These are phyloP conservation scores for Himalopsyche phryganea DNA, from an alignment of 1,140 invertebrate genomes.

Conservation along the genomic window DNA sequence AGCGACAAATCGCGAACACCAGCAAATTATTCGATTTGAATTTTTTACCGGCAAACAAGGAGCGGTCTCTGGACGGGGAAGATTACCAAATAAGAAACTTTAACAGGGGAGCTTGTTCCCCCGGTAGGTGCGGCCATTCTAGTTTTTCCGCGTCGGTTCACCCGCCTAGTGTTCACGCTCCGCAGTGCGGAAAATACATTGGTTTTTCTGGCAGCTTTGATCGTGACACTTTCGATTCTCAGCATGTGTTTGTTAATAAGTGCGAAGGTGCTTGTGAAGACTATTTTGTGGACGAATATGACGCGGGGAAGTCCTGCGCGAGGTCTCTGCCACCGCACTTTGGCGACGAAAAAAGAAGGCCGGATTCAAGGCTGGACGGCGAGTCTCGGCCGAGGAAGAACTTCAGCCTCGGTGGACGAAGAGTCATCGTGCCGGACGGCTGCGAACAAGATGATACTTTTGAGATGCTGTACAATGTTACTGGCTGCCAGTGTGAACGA, in stretches of 20 bases:
- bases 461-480: slow-evolving; percentile 29
- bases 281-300: slow-evolving; percentile 17
- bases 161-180: slow-evolving; percentile 13
- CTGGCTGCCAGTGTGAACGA: slow-evolving; percentile 29
- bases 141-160: slow-evolving; percentile 11
- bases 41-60: slow-evolving; percentile 28
- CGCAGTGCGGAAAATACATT: slow-evolving; percentile 22
- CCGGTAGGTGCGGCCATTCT: slow-evolving; percentile 21
- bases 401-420: slow-evolving; percentile 22
- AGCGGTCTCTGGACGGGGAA: slow-evolving; percentile 26
- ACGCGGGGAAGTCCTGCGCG: slow-evolving; percentile 21
- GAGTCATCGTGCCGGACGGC: slow-evolving; percentile 31
- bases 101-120: slow-evolving; percentile 16
- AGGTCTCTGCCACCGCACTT: slow-evolving; percentile 30
- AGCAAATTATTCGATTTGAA: slow-evolving; percentile 23
- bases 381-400: slow-evolving; percentile 26
- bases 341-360: slow-evolving; percentile 23
- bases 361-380: slow-evolving; percentile 9
- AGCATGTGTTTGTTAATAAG: slow-evolving; percentile 20
- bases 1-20: slow-evolving; percentile 7
- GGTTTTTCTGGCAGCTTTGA: slow-evolving; percentile 20
- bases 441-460: slow-evolving; percentile 29
- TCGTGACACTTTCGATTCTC: slow-evolving; percentile 25
- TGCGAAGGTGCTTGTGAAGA: slow-evolving; percentile 20
- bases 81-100: slow-evolving; percentile 25